Evolutionary conservation across 2,113 vertebrate species (phyloP).

Genomic region (Epinephelus fuscoguttatus): DNA sequence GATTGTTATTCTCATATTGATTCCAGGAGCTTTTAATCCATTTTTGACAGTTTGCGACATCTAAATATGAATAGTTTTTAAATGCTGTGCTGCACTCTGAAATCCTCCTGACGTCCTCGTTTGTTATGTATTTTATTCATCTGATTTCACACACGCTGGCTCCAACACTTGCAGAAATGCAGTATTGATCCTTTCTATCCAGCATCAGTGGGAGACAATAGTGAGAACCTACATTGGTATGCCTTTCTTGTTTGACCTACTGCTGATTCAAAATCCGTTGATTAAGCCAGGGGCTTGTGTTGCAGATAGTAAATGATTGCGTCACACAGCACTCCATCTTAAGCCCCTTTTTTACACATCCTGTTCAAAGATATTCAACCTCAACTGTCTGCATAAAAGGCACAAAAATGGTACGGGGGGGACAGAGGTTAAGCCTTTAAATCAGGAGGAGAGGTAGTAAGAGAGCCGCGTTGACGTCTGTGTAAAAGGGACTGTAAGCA

Average conservation of each 20-base stretch:
- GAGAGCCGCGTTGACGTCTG: no score
- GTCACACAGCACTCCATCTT: neutral
- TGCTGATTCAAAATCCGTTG: slow-evolving; percentile 23
- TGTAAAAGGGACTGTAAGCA: no score
- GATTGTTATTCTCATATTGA: neutral
- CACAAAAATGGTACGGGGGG: no score
- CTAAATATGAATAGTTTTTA: slow-evolving; percentile 21
- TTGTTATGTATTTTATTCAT: slow-evolving; percentile 34
- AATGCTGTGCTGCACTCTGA: slow-evolving; percentile 1
- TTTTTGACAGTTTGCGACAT: slow-evolving; percentile 33
- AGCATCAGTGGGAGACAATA: slow-evolving; percentile 20
- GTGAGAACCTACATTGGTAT: slow-evolving; percentile 13
- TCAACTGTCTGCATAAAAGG: no score
- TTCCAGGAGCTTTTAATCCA: slow-evolving; percentile 27
- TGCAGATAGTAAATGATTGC: neutral
- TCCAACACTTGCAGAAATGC: slow-evolving; percentile 14
- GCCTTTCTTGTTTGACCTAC: slow-evolving; percentile 3
- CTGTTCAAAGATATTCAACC: no score
- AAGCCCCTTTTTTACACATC: no score
- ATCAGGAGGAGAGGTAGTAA: no score
- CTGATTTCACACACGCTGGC: slow-evolving; percentile 12
- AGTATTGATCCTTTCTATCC: slow-evolving; percentile 30
- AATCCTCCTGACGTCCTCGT: neutral
- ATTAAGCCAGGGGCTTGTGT: slow-evolving; percentile 12
- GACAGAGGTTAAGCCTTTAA: no score